Conservation (phyloP, 2,888 invertebrate genomes). For the Acanthacorydalis orientalis region DNA sequence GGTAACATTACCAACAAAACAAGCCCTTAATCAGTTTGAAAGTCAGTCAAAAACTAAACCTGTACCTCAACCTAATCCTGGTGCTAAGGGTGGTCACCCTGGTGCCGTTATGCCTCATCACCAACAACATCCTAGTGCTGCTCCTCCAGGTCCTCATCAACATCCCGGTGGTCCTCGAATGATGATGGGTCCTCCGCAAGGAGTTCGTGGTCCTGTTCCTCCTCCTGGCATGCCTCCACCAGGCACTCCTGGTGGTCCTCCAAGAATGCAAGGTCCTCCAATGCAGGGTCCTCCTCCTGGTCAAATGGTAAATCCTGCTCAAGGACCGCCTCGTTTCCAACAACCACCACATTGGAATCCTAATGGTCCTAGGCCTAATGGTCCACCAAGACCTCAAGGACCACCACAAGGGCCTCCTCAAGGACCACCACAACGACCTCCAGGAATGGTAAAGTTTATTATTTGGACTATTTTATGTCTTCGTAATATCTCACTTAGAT, state of each 20-base stretch:
- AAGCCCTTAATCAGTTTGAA: constrained; percentile 71
- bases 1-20: constrained; percentile 90
- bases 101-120: constrained; percentile 33
- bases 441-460: constrained; percentile 30
- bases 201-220: constrained; percentile 25
- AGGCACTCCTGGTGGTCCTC: constrained; percentile 26
- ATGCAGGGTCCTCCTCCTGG: constrained; percentile 40
- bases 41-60: constrained; percentile 83
- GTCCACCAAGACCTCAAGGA: constrained; percentile 35
- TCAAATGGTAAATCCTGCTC: constrained; percentile 36
- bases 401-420: constrained; percentile 43
- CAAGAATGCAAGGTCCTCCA: constrained; percentile 35
- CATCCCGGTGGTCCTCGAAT: constrained; percentile 35
- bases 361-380: constrained; percentile 34
- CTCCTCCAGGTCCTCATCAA: constrained; percentile 34
- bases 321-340: constrained; percentile 43
- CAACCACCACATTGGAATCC: constrained; percentile 32
- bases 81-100: constrained; percentile 40
- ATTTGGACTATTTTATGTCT: constrained; percentile 1
- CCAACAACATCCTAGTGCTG: constrained; percentile 21
- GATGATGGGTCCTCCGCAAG: constrained; percentile 24
- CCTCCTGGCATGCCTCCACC: constrained; percentile 29
- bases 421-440: constrained; percentile 36
- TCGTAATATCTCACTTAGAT: constrained; percentile 17
- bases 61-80: constrained; percentile 55